phyloP scores from a whole-genome alignment of 2,888 invertebrate species.

The Mesorhabditis spiculigera region DNA sequence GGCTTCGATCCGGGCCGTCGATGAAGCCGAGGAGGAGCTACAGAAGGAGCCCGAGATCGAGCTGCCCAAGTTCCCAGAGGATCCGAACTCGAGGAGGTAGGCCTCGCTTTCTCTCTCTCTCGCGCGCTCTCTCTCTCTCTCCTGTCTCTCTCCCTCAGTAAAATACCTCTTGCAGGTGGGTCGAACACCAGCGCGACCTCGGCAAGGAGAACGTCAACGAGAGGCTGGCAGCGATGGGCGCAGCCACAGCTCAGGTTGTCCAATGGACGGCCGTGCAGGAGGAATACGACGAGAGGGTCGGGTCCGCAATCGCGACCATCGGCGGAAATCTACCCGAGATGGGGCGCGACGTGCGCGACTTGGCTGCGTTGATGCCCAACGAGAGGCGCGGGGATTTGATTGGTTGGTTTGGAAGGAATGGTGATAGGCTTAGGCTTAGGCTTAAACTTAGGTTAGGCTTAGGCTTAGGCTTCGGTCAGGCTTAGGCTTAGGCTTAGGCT shows the following conservation, averaged over 20 bases:
- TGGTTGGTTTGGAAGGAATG: neutral
- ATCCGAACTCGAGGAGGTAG: conserved; percentile 24
- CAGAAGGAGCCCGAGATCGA: conserved; percentile 50
- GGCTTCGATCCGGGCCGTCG: conserved; percentile 81
- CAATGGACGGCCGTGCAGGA: conserved; percentile 78
- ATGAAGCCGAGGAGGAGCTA: conserved; percentile 73
- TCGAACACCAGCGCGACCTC: conserved; percentile 70
- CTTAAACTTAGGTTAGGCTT: too few relatives aligned
- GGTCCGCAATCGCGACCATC: conserved; percentile 93
- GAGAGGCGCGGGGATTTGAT: neutral
- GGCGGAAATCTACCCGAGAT: conserved; percentile 93
- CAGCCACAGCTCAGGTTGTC: conserved; percentile 87
- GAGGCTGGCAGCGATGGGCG: conserved; percentile 97
- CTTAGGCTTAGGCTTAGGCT: too few relatives aligned
- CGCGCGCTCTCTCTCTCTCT: neutral
- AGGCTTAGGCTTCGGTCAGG: too few relatives aligned
- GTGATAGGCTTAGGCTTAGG: too few relatives aligned
- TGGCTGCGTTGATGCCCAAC: conserved; percentile 80
- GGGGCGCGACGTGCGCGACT: conserved; percentile 82
- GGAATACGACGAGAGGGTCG: conserved; percentile 84
- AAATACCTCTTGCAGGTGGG: conserved; percentile 24
- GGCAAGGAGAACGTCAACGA: conserved; percentile 93
- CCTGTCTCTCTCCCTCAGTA: neutral
- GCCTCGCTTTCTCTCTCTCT: neutral
- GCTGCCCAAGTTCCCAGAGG: conserved; percentile 50